phyloP scores from a whole-genome alignment of 1,140 invertebrate species.

The Bathynomus jamesi region DNA sequence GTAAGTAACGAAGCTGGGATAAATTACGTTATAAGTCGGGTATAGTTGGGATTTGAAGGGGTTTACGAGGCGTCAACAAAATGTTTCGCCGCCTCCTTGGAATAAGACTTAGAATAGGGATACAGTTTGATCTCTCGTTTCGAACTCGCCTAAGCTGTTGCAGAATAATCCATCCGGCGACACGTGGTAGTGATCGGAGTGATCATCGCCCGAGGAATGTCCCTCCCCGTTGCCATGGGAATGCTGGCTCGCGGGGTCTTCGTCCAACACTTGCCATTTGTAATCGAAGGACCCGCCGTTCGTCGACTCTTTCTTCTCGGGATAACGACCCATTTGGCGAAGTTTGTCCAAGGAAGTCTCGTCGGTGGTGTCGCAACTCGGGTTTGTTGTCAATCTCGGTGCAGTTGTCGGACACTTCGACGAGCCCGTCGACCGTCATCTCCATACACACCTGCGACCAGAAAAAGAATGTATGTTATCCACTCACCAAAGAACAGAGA shows the following conservation, averaged over 20 bases:
- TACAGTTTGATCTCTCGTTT: too few relatives aligned
- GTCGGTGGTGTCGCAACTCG: neutral
- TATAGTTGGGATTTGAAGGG: too few relatives aligned
- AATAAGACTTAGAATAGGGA: too few relatives aligned
- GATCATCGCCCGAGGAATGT: neutral
- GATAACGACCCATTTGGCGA: conserved; percentile 5
- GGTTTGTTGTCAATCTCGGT: neutral
- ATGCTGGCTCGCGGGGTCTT: neutral
- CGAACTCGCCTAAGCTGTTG: neutral
- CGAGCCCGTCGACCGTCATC: conserved; percentile 41
- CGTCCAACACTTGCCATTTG: conserved; percentile 6
- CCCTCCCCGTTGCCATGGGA: neutral
- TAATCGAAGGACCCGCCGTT: conserved; percentile 1
- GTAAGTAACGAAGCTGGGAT: too few relatives aligned
- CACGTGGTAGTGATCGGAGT: conserved; percentile 5
- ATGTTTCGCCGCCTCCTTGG: too few relatives aligned
- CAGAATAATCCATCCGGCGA: conserved; percentile 13
- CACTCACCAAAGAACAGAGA: neutral
- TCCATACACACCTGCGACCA: too few relatives aligned
- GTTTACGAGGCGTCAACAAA: too few relatives aligned
- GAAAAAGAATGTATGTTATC: neutral
- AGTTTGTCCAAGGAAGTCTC: conserved; percentile 7
- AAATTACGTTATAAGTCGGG: too few relatives aligned
- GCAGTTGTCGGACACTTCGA: neutral
- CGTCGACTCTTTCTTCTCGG: neutral